Evolutionary conservation across 2,888 invertebrate genomes (phyloP).

Genomic region (Eupithecia subfuscata): DNA sequence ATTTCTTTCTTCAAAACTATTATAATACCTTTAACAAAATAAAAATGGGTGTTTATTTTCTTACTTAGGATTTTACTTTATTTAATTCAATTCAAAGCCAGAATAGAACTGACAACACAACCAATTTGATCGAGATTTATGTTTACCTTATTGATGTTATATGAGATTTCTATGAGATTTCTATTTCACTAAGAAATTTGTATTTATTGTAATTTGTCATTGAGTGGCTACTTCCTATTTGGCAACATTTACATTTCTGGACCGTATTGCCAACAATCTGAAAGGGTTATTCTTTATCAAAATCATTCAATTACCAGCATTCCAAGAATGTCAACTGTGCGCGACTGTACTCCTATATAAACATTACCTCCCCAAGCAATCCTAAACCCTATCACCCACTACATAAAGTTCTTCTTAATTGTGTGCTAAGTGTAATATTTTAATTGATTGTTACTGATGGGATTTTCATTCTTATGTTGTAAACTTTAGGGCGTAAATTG

Average conservation of each 20-base stretch:
- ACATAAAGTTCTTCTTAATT: constrained; percentile 8
- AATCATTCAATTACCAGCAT: constrained; percentile 41
- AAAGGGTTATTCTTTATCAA: constrained; percentile 35
- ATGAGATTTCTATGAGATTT: too few relatives aligned
- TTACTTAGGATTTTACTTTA: background rate
- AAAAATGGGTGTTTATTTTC: background rate
- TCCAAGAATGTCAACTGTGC: constrained; percentile 38
- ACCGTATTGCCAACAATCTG: constrained; percentile 17
- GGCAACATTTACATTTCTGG: too few relatives aligned
- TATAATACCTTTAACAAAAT: background rate
- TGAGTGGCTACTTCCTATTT: too few relatives aligned
- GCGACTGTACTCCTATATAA: constrained; percentile 30
- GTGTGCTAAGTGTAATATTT: constrained; percentile 7
- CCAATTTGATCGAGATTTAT: background rate
- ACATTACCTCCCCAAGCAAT: constrained; percentile 9
- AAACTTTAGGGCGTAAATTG: constrained; percentile 17
- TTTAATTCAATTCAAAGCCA: background rate
- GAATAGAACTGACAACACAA: background rate
- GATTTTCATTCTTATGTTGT: constrained; percentile 20
- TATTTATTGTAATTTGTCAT: background rate
- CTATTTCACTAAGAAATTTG: too few relatives aligned
- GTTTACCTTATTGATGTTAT: too few relatives aligned
- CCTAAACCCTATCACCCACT: constrained; percentile 7
- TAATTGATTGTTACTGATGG: background rate
- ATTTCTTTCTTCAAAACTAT: background rate